Percentiles rank a stretch among this genome's conserved stretches.
Conservation (phyloP, 2,113 vertebrate genomes). For the Gymnocephalus cernua region DNA sequence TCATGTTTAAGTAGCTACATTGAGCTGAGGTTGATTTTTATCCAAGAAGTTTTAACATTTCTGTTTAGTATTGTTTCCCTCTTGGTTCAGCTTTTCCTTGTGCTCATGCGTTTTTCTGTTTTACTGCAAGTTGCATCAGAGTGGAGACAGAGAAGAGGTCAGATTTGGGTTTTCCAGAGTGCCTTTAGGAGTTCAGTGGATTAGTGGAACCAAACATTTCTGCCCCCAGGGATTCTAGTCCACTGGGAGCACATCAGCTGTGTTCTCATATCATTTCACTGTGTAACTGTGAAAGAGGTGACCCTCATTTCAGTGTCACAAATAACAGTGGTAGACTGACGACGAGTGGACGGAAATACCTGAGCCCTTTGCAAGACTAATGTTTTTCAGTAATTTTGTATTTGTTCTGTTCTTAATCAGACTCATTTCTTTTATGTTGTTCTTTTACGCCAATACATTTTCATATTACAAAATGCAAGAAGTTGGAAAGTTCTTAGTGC, state of each 20-base stretch:
- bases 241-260: slow-evolving; percentile 12
- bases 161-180: slow-evolving; percentile 23
- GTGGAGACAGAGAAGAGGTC: slow-evolving; percentile 13
- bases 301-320: slow-evolving; percentile 28
- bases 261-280: slow-evolving; percentile 8
- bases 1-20: slow-evolving; percentile 1
- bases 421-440: not conserved
- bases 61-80: not conserved
- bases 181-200: slow-evolving; percentile 33
- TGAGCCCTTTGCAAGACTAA: not conserved
- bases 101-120: not conserved
- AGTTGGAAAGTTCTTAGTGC: not conserved
- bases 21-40: not conserved
- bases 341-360: not conserved
- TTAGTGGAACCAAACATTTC: slow-evolving; percentile 24
- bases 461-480: not conserved
- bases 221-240: slow-evolving; percentile 20
- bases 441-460: not conserved
- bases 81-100: not conserved
- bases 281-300: slow-evolving; percentile 20
- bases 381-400: not conserved
- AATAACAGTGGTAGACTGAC: not conserved
- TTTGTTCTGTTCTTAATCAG: not conserved
- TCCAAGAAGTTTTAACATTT: not conserved
- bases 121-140: not conserved